Conservation (phyloP, 1,140 invertebrate genomes). For the Sminthurides bifidus region DNA sequence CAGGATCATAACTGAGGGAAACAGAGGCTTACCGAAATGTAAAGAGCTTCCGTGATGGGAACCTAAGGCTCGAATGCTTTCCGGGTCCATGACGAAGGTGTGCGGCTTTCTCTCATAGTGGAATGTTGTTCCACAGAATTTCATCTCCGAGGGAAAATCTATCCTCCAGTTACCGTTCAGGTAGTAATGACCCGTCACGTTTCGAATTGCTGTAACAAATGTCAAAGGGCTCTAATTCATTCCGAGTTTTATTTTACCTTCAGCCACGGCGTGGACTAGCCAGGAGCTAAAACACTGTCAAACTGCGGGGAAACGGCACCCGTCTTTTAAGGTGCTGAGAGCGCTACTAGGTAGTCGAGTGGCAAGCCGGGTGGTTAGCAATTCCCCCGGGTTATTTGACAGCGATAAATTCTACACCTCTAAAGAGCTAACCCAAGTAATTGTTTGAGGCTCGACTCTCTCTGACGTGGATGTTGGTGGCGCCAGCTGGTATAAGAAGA, state of each 20-base stretch:
- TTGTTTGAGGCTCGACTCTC: conserved; percentile 77
- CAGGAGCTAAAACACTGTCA: too few relatives aligned
- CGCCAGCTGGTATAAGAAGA: conserved; percentile 80
- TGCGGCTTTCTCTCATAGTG: conserved; percentile 71
- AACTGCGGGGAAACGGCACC: too few relatives aligned
- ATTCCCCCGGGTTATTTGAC: too few relatives aligned
- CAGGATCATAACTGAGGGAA: too few relatives aligned
- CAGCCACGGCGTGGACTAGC: too few relatives aligned
- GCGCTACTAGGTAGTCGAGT: too few relatives aligned
- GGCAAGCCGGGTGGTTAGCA: too few relatives aligned
- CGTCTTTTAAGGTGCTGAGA: too few relatives aligned
- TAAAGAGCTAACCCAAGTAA: conserved; percentile 66
- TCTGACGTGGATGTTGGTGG: conserved; percentile 76
- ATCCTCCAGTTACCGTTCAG: conserved; percentile 89
- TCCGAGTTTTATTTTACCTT: too few relatives aligned
- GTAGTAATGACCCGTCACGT: conserved; percentile 69
- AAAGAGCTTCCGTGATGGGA: conserved; percentile 74
- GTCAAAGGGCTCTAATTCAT: too few relatives aligned
- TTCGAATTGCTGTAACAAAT: conserved; percentile 57
- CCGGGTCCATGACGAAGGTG: conserved; percentile 60
- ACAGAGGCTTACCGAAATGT: conserved; percentile 61
- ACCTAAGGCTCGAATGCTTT: conserved; percentile 68
- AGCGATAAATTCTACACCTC: too few relatives aligned
- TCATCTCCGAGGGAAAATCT: conserved; percentile 66
- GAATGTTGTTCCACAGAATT: conserved; percentile 71